A percentile compares a stretch with the other conserved stretches of the same genome.
Conservation (phyloP, 1,140 invertebrate genomes). For the Mamestra configurata region DNA sequence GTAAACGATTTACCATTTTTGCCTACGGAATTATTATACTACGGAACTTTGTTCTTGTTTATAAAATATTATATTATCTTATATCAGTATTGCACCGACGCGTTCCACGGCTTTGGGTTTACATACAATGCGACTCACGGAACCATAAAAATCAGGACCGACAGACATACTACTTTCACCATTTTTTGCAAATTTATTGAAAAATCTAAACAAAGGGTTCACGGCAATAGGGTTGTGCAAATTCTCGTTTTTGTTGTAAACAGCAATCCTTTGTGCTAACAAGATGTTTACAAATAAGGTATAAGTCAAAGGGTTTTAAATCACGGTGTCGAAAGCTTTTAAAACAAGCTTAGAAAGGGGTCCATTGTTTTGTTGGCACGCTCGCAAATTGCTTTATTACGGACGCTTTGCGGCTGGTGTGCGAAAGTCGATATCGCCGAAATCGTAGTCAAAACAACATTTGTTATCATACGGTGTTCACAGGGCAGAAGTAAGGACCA, state of each 20-base stretch:
- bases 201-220: constrained; percentile 76
- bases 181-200: constrained; percentile 59
- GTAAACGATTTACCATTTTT: constrained; percentile 45
- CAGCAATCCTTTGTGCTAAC: constrained; percentile 81
- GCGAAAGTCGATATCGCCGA: constrained; percentile 84
- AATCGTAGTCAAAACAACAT: constrained; percentile 83
- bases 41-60: background rate
- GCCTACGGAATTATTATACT: background rate
- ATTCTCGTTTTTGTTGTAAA: constrained; percentile 78
- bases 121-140: background rate
- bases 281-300: constrained; percentile 85
- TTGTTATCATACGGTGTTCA: constrained; percentile 70
- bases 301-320: constrained; percentile 87
- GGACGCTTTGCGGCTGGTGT: constrained; percentile 68
- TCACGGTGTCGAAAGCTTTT: constrained; percentile 86
- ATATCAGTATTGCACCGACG: background rate
- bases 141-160: constrained; percentile 46
- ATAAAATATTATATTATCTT: constrained; percentile 4
- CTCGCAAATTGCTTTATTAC: constrained; percentile 87
- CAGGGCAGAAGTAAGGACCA: constrained; percentile 6
- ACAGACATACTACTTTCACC: constrained; percentile 72
- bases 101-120: background rate
- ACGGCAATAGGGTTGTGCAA: constrained; percentile 84
- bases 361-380: constrained; percentile 84
- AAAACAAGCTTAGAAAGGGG: constrained; percentile 85